Evolutionary conservation across 2,797 vertebrate genomes (phyloP).

Genomic region (Columba guinea): DNA sequence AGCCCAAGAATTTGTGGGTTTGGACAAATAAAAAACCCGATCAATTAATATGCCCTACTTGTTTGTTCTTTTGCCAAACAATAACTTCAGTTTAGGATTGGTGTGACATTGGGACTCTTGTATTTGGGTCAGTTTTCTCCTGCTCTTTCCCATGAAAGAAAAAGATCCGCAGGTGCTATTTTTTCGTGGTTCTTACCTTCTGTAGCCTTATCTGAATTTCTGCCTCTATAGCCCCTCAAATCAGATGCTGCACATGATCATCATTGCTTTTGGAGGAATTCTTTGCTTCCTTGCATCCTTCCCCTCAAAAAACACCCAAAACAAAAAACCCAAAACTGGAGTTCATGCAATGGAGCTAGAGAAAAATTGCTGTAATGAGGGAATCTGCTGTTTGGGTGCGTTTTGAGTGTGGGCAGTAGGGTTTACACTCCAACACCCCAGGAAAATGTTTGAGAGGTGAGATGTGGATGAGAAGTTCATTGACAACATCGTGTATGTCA

Average conservation of each 20-base stretch:
- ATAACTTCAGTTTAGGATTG: neutral
- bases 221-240: neutral
- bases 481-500: neutral
- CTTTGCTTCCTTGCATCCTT: neutral
- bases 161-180: neutral
- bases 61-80: neutral
- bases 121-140: neutral
- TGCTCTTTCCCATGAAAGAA: neutral
- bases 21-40: neutral
- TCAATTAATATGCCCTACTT: neutral
- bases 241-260: neutral
- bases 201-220: neutral
- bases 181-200: neutral
- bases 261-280: neutral
- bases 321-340: neutral
- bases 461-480: neutral
- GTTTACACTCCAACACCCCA: neutral
- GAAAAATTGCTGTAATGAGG: neutral
- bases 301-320: neutral
- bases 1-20: neutral
- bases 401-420: neutral
- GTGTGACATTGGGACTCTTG: neutral
- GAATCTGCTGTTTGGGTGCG: accelerated
- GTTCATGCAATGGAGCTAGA: neutral
- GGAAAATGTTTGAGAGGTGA: neutral